Evolutionary conservation across 2,888 invertebrate species (phyloP).

Genomic region (Beris chalybata): DNA sequence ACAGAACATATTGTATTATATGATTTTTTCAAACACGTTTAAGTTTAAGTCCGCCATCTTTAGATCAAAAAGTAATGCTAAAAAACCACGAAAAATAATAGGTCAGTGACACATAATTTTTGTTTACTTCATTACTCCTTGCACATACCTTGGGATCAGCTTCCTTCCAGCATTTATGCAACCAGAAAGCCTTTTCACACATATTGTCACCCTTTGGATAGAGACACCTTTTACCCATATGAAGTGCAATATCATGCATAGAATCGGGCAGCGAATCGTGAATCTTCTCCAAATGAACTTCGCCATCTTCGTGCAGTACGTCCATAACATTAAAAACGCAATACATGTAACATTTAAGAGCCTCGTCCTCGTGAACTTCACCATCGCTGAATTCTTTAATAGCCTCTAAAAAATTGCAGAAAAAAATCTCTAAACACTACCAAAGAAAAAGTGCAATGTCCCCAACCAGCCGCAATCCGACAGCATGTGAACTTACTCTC

Average conservation of each 20-base stretch:
- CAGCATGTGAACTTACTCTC: background rate
- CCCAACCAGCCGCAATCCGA: background rate
- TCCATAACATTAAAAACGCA: conserved; percentile 46
- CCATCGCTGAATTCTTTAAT: conserved; percentile 49
- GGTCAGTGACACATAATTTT: background rate
- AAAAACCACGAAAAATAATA: conserved; percentile 2
- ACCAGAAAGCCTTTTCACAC: conserved; percentile 48
- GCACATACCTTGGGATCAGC: conserved; percentile 46
- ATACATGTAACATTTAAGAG: conserved; percentile 49
- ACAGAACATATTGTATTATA: too few relatives aligned
- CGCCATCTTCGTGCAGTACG: conserved; percentile 46
- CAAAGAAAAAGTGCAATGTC: background rate
- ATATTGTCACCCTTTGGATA: conserved; percentile 45
- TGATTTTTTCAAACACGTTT: too few relatives aligned
- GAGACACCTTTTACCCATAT: conserved; percentile 46
- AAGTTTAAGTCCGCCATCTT: background rate
- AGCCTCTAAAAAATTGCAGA: conserved; percentile 40
- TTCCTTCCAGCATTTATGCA: conserved; percentile 48
- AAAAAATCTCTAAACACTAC: conserved; percentile 13
- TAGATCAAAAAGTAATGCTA: conserved; percentile 21
- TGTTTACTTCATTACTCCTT: background rate
- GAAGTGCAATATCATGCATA: conserved; percentile 43
- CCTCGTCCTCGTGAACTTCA: conserved; percentile 46
- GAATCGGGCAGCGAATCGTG: conserved; percentile 43
- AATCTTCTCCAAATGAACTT: conserved; percentile 47